These are phyloP conservation scores for Strigops habroptila DNA, from an alignment of 2,113 vertebrate genomes.

Conservation along the genomic window DNA sequence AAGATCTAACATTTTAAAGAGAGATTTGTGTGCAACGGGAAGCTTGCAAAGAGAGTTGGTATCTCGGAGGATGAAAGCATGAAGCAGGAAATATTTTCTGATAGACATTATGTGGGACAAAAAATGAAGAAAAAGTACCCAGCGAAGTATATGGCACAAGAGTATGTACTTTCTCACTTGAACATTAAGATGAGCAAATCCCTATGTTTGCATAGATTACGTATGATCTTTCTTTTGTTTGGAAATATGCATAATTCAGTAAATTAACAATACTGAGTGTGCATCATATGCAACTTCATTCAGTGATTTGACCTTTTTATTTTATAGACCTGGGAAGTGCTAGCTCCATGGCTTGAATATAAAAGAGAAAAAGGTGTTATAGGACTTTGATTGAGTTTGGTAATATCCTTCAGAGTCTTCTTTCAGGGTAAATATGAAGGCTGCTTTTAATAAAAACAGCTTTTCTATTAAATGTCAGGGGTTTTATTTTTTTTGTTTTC, in stretches of 20 bases:
- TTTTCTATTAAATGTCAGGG: not conserved
- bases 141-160: not conserved
- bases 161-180: not conserved
- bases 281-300: not conserved
- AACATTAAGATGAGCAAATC: not conserved
- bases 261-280: not conserved
- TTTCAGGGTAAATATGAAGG: not conserved
- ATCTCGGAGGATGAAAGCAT: not conserved
- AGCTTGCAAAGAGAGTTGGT: not conserved
- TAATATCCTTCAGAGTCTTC: not conserved
- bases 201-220: not conserved
- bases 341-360: fast-evolving
- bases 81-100: not conserved
- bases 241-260: not conserved
- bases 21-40: not conserved
- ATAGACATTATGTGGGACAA: not conserved
- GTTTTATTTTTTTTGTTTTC: not conserved
- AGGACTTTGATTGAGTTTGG: not conserved
- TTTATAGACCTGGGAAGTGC: not conserved
- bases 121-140: not conserved
- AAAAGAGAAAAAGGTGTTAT: not conserved
- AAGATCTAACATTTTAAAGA: not conserved
- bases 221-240: not conserved
- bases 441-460: not conserved
- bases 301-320: not conserved